phyloP scores from a whole-genome alignment of 1,140 invertebrate genomes.

The Dendroctonus ponderosae region DNA sequence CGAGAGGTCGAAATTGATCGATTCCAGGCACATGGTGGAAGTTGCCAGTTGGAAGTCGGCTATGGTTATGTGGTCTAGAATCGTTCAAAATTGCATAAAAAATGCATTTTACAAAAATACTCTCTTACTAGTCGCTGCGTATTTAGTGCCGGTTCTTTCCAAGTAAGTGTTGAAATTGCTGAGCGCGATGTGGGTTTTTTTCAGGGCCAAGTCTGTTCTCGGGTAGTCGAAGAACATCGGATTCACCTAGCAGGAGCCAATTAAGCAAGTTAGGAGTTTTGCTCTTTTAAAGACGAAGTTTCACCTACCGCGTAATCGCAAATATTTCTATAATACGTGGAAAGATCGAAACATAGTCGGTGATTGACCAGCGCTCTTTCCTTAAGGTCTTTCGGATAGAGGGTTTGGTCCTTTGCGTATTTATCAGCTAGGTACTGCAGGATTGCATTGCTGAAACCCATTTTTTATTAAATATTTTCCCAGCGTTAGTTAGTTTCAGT shows the following conservation, averaged over 20 bases:
- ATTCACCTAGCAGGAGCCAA: too few relatives aligned
- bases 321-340: conserved; percentile 71
- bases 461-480: too few relatives aligned
- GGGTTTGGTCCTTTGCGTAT: conserved; percentile 60
- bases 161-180: conserved; percentile 69
- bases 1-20: conserved; percentile 64
- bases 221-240: conserved; percentile 67
- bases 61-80: conserved; percentile 64
- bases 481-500: too few relatives aligned
- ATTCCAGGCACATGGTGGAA: conserved; percentile 71
- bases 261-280: too few relatives aligned
- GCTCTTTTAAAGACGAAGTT: too few relatives aligned
- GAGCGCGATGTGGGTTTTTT: conserved; percentile 66
- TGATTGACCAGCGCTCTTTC: conserved; percentile 71
- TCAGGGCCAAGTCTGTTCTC: conserved; percentile 61
- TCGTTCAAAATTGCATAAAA: background rate
- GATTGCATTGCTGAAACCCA: conserved; percentile 63
- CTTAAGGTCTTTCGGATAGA: conserved; percentile 70
- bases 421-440: conserved; percentile 74
- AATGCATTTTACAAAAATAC: too few relatives aligned
- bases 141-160: conserved; percentile 58
- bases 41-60: conserved; percentile 70
- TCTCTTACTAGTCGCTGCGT: conserved; percentile 59
- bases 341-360: conserved; percentile 72
- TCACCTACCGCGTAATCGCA: conserved; percentile 53